A percentile compares a stretch with the other conserved stretches of the same genome.
phyloP scores from a whole-genome alignment of 2,888 invertebrate species.

The Melikaiella ostensackeni region DNA sequence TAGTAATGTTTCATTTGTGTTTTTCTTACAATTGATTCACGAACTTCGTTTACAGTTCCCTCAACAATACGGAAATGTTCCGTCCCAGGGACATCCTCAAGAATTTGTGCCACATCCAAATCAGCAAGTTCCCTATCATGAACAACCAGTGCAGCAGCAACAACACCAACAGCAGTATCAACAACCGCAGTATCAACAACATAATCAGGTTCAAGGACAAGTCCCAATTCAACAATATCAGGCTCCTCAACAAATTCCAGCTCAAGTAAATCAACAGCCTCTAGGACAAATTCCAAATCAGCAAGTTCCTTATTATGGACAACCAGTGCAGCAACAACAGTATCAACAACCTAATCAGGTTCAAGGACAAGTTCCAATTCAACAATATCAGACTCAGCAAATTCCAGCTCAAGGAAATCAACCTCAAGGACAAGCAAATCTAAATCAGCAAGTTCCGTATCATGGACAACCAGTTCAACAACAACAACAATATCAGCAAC shows the following conservation, averaged over 20 bases:
- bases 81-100: slow-evolving; percentile 44
- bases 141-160: slow-evolving; percentile 50
- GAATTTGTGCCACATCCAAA: slow-evolving; percentile 55
- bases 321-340: slow-evolving; percentile 52
- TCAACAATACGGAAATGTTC: slow-evolving; percentile 55
- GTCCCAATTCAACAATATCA: slow-evolving; percentile 45
- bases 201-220: slow-evolving; percentile 53
- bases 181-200: slow-evolving; percentile 60
- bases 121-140: slow-evolving; percentile 50
- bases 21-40: neutral
- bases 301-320: too few species aligned
- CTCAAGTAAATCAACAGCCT: too few species aligned
- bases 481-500: slow-evolving; percentile 54
- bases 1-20: too few species aligned
- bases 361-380: slow-evolving; percentile 56
- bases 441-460: slow-evolving; percentile 45
- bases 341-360: slow-evolving; percentile 56
- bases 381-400: slow-evolving; percentile 40
- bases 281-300: slow-evolving; percentile 23
- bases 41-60: slow-evolving; percentile 60
- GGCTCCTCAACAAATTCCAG: slow-evolving; percentile 47
- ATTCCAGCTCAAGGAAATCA: slow-evolving; percentile 53
- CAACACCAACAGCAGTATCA: slow-evolving; percentile 60
- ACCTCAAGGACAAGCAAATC: slow-evolving; percentile 40
- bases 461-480: slow-evolving; percentile 53